phyloP scores from a whole-genome alignment of 1,140 invertebrate species.

The Potamilus streckersoni region DNA sequence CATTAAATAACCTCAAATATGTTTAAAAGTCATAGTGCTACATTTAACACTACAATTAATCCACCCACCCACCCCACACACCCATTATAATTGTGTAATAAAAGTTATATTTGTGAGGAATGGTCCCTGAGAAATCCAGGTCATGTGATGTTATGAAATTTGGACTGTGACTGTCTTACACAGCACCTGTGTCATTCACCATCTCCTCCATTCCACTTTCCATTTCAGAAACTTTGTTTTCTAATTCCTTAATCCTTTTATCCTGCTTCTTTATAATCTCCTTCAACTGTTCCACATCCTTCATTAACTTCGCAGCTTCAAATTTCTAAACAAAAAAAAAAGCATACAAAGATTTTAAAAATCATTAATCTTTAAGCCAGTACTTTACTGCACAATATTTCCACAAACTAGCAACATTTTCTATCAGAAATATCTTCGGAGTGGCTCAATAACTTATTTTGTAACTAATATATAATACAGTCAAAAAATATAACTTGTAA shows the following conservation, averaged over 20 bases:
- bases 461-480: neutral
- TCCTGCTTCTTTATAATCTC: constrained; percentile 19
- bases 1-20: no score
- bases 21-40: no score
- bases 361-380: neutral
- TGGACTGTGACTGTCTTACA: no score
- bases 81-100: no score
- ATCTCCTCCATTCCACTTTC: neutral
- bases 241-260: constrained; percentile 15
- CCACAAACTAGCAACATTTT: neutral
- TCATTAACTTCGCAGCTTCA: constrained; percentile 16
- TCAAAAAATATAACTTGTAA: neutral
- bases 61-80: no score
- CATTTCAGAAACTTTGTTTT: neutral
- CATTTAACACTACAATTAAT: no score
- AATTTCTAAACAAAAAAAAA: constrained; percentile 13
- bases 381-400: neutral
- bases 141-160: no score
- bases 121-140: no score
- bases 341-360: neutral
- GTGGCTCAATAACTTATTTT: neutral
- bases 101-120: no score
- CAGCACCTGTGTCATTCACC: no score
- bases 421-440: neutral
- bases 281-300: constrained; percentile 18